Base-by-base conservation (phyloP, 2,888 invertebrate genomes). In the Lasioglossum marginatum region DNA sequence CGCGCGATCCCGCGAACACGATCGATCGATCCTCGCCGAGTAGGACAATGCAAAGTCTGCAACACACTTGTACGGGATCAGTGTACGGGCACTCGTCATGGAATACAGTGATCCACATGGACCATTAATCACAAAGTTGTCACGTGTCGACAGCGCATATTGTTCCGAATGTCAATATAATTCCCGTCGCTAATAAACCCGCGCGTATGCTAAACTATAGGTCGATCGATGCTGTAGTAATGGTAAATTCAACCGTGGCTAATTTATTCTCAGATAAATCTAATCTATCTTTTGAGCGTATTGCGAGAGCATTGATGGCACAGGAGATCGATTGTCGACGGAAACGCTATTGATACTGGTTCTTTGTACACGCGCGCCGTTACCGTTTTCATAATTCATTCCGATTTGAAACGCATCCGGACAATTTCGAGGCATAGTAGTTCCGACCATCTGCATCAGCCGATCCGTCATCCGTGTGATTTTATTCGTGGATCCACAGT, bases 121-220 rank as follows among this genome's bases (percentile, higher is more conserved):
- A 27, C 79, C 57, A 83, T 84, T 83, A 72, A 84, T 85, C 79
- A 76, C 10, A 23, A 72, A 85, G 78, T 83, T 83, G 84, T 79
- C 79, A 57, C 72, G 45, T 63, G 75, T 72, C 75, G 75, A 78
- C 78, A 71, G 74, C 71, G 52, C 70, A 75, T 73, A 85, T 83
- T 85, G 84, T 85, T 66, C n/a, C 75, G 27, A 66, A 79, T 79
- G 79, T 83, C 84, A 66, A 78, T 83, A 83, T 79, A 79, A 72
- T 76, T 63, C 83, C 34, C 79, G 71, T 23, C 66, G 31, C 75
- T 83, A 84, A 76, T 83, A 43, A 79, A 84, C 84, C 63, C 48
- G 34, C n/a, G 45, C n/a, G 40, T 70, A 27, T 40, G 77, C 77
- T 77, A 77, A 82, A 66, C 77, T 68, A n/a, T 14, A 57, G 37